Base-by-base conservation (phyloP, 1,140 invertebrate species). In the Drosophila nigrodunni region DNA sequence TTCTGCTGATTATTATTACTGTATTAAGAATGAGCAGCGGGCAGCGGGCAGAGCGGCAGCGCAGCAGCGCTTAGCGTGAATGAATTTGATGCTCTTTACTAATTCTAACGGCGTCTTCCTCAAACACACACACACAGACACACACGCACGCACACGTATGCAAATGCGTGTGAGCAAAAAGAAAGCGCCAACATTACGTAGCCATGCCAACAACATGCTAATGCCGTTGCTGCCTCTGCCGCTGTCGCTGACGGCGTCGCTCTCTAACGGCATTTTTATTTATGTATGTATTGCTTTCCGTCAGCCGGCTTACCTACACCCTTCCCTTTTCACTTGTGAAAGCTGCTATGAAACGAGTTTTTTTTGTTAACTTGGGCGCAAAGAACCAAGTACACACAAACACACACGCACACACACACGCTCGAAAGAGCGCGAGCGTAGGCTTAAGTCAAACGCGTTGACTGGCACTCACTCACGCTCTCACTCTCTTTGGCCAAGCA, bases 181-280 rank as follows among this genome's bases (percentile, higher is more conserved):
- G 83, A 88, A 88, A 88, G 83, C 83, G 83, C 78, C 77, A 83
- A 72, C 78, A 88, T 89, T 89, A 88, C 85, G 85, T 88, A 89
- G 83, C 73, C 65, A 73, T 44, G 55, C 46, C 54, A 73, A 74
- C 62, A 68, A 79, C 82, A 86, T 80, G 80, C 76, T 83, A 83
- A 82, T 82, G 72, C 80, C 71, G 60, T 59, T 4, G n/a, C 41
- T 43, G 55, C 43, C 78, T 66, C 65, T 65, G 55, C 46, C 78
- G 60, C 65, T 65, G 55, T 46, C 78, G 66, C 65, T 65, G 41
- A 3, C 41, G n/a, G 11, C 13, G 55, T 52, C 78, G 72, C 65
- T 65, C 69, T 79, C 77, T 87, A 87, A 87, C 83, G 83, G 83
- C 80, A 80, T 78, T 88, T 87, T 54, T 69, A 35, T 58, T 7